Conservation (phyloP, 2,888 invertebrate species). For the Heteromyza rotundicornis region DNA sequence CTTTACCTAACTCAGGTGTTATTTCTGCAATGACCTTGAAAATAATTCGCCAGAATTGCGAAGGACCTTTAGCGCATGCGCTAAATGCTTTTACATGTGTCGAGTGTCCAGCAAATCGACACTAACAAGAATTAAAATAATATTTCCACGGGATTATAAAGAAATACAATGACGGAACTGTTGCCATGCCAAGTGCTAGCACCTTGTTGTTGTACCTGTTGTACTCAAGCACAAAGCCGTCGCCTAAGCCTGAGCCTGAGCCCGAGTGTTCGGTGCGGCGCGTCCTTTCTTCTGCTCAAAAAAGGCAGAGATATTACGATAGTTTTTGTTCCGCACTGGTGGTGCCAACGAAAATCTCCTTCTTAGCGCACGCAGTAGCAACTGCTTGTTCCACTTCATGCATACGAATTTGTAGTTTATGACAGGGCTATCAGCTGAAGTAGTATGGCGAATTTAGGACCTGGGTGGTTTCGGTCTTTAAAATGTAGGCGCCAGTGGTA, state of each 20-base stretch:
- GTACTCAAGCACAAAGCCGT: constrained; percentile 50
- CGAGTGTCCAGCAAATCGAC: too few relatives aligned
- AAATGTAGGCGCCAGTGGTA: constrained; percentile 47
- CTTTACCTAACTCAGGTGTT: too few relatives aligned
- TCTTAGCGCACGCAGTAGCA: too few relatives aligned
- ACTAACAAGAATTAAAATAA: constrained; percentile 52
- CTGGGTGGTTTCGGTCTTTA: constrained; percentile 49
- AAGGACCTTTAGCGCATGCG: too few relatives aligned
- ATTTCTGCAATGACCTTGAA: constrained; percentile 57
- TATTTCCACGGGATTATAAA: constrained; percentile 51
- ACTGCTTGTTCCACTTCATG: too few relatives aligned
- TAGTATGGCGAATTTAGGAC: constrained; percentile 26
- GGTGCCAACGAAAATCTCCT: too few relatives aligned
- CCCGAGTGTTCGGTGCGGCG: too few relatives aligned
- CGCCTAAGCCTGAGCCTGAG: constrained; percentile 41
- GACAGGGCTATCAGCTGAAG: neutral
- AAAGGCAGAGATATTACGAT: constrained; percentile 44
- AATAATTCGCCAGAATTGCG: constrained; percentile 43
- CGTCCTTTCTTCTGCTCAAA: too few relatives aligned
- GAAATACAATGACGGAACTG: constrained; percentile 46
- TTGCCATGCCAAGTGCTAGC: neutral
- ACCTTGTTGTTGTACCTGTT: neutral
- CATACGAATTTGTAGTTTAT: constrained; percentile 15
- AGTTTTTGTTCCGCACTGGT: constrained; percentile 37
- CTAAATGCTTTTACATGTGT: constrained; percentile 52